Evolutionary conservation across 2,888 invertebrate species (phyloP).

Genomic region (Oxystoma pomonae): DNA sequence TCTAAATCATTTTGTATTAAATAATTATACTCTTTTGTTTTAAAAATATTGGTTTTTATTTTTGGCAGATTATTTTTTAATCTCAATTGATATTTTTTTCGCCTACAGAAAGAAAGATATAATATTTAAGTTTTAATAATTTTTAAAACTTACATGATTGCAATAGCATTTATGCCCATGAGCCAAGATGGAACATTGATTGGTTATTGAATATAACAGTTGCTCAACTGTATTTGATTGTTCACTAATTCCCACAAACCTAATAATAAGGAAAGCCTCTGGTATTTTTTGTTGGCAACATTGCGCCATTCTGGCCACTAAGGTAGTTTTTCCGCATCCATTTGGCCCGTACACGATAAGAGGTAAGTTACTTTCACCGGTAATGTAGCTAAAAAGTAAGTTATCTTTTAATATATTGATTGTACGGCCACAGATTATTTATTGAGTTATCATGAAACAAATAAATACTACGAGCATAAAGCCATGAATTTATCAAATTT

Average conservation of each 20-base stretch:
- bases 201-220: slow-evolving; percentile 70
- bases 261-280: slow-evolving; percentile 52
- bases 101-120: no score
- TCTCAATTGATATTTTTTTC: no score
- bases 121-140: no score
- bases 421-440: no score
- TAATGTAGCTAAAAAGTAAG: slow-evolving; percentile 64
- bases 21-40: no score
- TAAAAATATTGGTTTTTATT: no score
- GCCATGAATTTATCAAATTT: no score
- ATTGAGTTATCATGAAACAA: no score
- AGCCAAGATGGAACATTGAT: slow-evolving; percentile 69
- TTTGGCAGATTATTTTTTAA: no score
- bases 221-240: slow-evolving; percentile 65
- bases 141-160: slow-evolving; percentile 55
- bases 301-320: slow-evolving; percentile 69
- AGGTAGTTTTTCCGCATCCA: slow-evolving; percentile 82
- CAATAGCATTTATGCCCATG: slow-evolving; percentile 63
- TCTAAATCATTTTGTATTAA: no score
- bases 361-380: slow-evolving; percentile 57
- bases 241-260: slow-evolving; percentile 64
- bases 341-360: slow-evolving; percentile 71
- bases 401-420: no score
- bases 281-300: slow-evolving; percentile 61
- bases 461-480: no score